Conservation (phyloP, 2,797 vertebrate genomes). For the Pristis pectinata region DNA sequence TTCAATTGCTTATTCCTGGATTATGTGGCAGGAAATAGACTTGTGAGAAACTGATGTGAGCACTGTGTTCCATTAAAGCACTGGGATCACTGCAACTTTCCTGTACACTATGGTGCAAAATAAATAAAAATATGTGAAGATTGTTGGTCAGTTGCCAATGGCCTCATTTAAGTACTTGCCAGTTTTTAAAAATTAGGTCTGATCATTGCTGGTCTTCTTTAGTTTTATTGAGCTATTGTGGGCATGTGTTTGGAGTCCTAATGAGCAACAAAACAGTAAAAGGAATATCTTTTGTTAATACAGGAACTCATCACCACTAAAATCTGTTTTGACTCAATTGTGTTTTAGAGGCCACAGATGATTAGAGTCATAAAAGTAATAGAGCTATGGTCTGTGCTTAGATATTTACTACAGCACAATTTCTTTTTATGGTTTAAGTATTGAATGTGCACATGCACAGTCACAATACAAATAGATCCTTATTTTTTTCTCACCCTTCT, state of each 20-base stretch:
- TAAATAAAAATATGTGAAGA: background rate
- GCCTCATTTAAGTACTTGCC: background rate
- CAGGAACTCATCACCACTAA: background rate
- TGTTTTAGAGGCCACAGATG: background rate
- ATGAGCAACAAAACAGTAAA: background rate
- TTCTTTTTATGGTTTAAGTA: background rate
- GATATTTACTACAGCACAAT: background rate
- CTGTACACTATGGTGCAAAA: background rate
- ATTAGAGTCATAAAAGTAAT: background rate
- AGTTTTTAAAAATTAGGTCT: constrained; percentile 1
- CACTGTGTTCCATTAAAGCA: background rate
- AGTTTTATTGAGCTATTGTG: background rate
- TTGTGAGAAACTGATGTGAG: background rate
- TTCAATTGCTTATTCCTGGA: background rate
- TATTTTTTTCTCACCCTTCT: background rate
- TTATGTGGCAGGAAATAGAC: background rate
- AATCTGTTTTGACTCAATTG: background rate
- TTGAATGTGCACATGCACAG: background rate
- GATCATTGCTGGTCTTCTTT: background rate
- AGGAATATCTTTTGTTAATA: background rate
- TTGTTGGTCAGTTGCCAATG: background rate
- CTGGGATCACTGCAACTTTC: background rate
- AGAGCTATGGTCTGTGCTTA: background rate
- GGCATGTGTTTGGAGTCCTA: background rate
- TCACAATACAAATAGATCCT: background rate